A percentile compares a stretch with the other conserved stretches of the same genome.
These are phyloP conservation scores for Stegastes partitus DNA, from an alignment of 2,113 vertebrate genomes.

Conservation along the genomic window DNA sequence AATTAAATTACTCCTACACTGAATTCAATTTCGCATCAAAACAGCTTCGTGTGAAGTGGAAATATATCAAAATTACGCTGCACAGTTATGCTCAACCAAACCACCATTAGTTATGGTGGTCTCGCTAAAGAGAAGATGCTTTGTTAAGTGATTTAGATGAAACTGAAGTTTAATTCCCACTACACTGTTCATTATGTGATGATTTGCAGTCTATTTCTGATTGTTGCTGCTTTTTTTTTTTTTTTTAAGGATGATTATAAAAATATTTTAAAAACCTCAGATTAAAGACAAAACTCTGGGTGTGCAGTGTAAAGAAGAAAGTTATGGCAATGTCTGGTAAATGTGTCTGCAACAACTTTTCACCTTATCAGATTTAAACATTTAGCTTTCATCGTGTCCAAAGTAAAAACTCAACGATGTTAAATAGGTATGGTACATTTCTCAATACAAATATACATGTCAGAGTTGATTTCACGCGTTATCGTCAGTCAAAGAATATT, in stretches of 20 bases:
- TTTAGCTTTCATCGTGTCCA: not conserved
- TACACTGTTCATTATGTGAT: not conserved
- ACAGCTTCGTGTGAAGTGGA: not conserved
- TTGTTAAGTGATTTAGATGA: not conserved
- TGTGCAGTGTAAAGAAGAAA: not conserved
- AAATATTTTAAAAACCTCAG: not conserved
- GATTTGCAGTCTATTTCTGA: not conserved
- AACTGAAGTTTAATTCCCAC: not conserved
- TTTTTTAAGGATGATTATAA: not conserved
- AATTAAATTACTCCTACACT: not conserved
- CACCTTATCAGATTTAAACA: too few species aligned
- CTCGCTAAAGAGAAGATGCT: not conserved
- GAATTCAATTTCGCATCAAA: not conserved
- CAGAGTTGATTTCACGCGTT: not conserved
- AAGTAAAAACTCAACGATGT: not conserved
- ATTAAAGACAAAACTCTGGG: not conserved
- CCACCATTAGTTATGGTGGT: not conserved
- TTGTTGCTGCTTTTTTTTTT: not conserved
- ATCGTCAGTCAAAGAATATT: not conserved
- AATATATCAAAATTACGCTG: not conserved
- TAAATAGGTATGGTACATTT: not conserved
- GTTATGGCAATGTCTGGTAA: not conserved
- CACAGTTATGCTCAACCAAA: not conserved
- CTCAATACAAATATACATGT: not conserved
- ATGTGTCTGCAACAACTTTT: not conserved